A percentile compares a stretch with the other conserved stretches of the same genome.
phyloP scores from a whole-genome alignment of 92 coral and sea anemone genomes.

The Zoanthus sociatus region DNA sequence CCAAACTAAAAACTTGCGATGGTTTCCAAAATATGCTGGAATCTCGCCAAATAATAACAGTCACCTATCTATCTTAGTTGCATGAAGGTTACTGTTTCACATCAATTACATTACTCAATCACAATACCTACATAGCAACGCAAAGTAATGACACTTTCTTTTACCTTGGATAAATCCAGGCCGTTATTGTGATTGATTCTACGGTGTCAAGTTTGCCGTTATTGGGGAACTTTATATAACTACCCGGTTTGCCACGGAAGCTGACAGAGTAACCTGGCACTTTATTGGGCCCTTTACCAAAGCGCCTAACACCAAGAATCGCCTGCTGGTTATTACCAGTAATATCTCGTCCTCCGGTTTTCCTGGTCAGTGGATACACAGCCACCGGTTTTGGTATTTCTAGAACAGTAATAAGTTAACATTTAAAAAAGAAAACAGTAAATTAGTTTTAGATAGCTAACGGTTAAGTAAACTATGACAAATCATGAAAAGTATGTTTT shows the following conservation, averaged over 20 bases:
- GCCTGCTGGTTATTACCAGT: slow-evolving; percentile 73
- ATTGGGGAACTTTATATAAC: slow-evolving; percentile 82
- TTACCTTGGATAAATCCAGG: slow-evolving; percentile 79
- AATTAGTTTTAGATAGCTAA: no score
- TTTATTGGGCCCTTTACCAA: slow-evolving; percentile 79
- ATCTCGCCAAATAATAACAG: no score
- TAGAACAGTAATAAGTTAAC: background rate
- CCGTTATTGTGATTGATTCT: slow-evolving; percentile 75
- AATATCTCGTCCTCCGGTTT: slow-evolving; percentile 65
- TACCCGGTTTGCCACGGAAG: slow-evolving; percentile 76
- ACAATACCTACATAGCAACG: no score
- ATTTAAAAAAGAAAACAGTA: background rate
- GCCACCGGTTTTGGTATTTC: slow-evolving; percentile 57
- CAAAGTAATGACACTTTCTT: background rate
- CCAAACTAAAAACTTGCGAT: no score
- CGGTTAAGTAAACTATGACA: no score
- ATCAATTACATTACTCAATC: no score
- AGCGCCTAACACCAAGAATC: slow-evolving; percentile 59
- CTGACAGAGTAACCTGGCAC: slow-evolving; percentile 58
- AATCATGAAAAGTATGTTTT: no score
- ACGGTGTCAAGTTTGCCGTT: slow-evolving; percentile 77
- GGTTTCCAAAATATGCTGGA: no score
- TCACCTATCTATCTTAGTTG: no score
- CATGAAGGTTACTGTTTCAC: no score
- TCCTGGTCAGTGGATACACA: slow-evolving; percentile 70